Conservation (phyloP, 2,797 vertebrate genomes). For the Scolopax rusticola region DNA sequence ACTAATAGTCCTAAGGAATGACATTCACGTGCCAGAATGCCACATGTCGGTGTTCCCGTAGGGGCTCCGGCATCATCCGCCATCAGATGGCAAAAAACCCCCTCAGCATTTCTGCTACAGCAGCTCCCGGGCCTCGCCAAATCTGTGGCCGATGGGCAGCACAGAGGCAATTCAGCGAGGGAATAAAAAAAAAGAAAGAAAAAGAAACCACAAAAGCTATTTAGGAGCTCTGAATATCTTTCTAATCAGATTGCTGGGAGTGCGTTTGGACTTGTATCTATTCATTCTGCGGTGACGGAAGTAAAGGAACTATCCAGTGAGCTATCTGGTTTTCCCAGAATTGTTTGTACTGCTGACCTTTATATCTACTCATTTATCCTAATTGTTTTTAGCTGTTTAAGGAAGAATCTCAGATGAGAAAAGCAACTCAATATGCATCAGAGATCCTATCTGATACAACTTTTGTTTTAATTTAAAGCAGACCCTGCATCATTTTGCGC, state of each 20-base stretch:
- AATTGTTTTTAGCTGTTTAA: slow-evolving; percentile 78
- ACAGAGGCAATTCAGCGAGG: slow-evolving; percentile 9
- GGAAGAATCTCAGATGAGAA: slow-evolving; percentile 76
- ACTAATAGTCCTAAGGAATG: slow-evolving; percentile 61
- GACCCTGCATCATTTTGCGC: slow-evolving; percentile 9
- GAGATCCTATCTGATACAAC: slow-evolving; percentile 64
- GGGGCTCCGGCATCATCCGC: neutral
- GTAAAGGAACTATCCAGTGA: slow-evolving; percentile 59
- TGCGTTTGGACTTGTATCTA: slow-evolving; percentile 60
- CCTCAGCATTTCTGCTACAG: slow-evolving; percentile 56
- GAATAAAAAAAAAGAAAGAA: neutral
- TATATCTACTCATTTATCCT: slow-evolving; percentile 71
- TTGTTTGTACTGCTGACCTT: slow-evolving; percentile 79
- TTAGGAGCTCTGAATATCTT: slow-evolving; percentile 53
- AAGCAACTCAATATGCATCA: slow-evolving; percentile 66
- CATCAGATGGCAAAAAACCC: slow-evolving; percentile 54
- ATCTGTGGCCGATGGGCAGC: slow-evolving; percentile 53
- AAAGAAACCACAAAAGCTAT: slow-evolving; percentile 71
- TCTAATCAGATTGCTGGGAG: slow-evolving; percentile 62
- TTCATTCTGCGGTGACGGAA: slow-evolving; percentile 66
- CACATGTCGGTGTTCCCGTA: neutral
- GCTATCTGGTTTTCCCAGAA: slow-evolving; percentile 75
- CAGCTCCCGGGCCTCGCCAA: slow-evolving; percentile 46
- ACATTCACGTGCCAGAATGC: slow-evolving; percentile 37
- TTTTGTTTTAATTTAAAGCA: slow-evolving; percentile 73